These are phyloP conservation scores for Numenius arquata DNA, from an alignment of 2,113 vertebrate species.

Conservation along the genomic window DNA sequence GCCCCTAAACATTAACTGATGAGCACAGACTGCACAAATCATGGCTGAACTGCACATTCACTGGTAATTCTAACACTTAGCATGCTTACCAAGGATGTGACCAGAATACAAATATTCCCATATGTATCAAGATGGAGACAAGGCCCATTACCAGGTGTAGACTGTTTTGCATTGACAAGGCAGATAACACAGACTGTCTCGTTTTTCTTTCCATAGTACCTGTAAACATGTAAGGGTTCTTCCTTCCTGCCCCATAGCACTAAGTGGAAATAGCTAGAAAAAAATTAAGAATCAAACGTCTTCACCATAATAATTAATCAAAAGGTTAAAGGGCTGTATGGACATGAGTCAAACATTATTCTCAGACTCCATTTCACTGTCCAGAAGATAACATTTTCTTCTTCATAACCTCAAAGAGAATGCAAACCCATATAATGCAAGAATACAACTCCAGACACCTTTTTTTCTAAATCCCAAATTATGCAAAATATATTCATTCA, in stretches of 20 bases:
- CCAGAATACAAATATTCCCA: neutral
- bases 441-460: neutral
- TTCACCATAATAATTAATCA: neutral
- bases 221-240: neutral
- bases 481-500: neutral
- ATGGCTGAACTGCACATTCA: accelerated
- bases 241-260: neutral
- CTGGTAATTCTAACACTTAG: neutral
- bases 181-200: neutral
- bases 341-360: neutral
- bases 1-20: neutral
- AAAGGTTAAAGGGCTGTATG: neutral
- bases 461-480: neutral
- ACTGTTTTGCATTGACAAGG: neutral
- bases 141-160: neutral
- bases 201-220: neutral
- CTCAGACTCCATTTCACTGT: neutral
- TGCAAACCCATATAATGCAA: neutral
- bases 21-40: neutral
- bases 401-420: neutral
- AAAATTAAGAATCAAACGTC: neutral
- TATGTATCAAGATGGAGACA: neutral
- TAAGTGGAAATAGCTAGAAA: neutral
- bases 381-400: neutral
- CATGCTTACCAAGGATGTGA: neutral